Percentiles rank a stretch among this genome's conserved stretches.
Conservation (phyloP, 2,797 vertebrate species). For the Eremophila alpestris region DNA sequence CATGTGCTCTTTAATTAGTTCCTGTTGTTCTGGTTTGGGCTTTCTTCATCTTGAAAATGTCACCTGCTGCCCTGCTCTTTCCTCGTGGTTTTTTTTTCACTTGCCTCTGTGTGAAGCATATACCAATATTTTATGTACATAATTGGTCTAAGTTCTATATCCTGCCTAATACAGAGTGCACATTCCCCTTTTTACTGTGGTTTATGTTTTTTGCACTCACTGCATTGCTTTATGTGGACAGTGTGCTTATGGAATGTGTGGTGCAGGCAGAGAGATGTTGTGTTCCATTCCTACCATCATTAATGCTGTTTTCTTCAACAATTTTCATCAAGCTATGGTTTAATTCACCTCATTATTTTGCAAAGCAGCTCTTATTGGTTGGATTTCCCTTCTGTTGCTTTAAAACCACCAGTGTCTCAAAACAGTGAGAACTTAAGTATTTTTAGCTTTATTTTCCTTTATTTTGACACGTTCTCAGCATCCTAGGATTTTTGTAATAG, state of each 20-base stretch:
- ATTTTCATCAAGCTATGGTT: slow-evolving; percentile 65
- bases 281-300: slow-evolving; percentile 60
- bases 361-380: slow-evolving; percentile 34
- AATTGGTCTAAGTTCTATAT: slow-evolving; percentile 31
- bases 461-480: neutral
- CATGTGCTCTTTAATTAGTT: neutral
- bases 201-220: slow-evolving; percentile 70
- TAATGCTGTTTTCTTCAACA: slow-evolving; percentile 50
- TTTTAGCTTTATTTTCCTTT: slow-evolving; percentile 36
- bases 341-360: slow-evolving; percentile 68
- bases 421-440: slow-evolving; percentile 24
- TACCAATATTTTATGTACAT: slow-evolving; percentile 29
- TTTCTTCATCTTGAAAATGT: slow-evolving; percentile 1
- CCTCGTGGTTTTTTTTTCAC: neutral
- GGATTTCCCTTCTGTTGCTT: slow-evolving; percentile 52
- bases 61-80: neutral
- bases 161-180: slow-evolving; percentile 47
- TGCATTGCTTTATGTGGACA: slow-evolving; percentile 62
- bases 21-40: neutral
- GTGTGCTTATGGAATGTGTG: slow-evolving; percentile 35
- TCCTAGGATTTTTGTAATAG: neutral
- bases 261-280: slow-evolving; percentile 42
- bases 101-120: neutral
- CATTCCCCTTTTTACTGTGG: slow-evolving; percentile 55
- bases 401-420: slow-evolving; percentile 17